These are phyloP conservation scores for Aegotheles bennettii DNA, from an alignment of 2,113 vertebrate genomes.

Conservation along the genomic window DNA sequence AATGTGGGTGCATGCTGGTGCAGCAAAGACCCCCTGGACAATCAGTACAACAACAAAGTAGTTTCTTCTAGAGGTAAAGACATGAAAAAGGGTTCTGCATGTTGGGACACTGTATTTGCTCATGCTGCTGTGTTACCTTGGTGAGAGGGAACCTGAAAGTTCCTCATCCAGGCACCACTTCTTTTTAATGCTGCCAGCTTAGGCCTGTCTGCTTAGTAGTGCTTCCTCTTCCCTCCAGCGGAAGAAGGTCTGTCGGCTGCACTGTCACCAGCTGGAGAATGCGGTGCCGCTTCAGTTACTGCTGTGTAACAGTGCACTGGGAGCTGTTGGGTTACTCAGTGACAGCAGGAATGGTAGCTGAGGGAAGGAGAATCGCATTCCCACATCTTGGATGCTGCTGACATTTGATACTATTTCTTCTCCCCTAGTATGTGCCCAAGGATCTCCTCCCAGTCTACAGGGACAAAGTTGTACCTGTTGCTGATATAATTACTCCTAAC, in stretches of 20 bases:
- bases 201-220: not conserved
- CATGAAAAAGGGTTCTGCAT: not conserved
- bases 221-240: not conserved
- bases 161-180: not conserved
- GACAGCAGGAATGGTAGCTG: not conserved
- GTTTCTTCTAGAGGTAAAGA: not conserved
- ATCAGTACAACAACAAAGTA: not conserved
- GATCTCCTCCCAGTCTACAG: constrained; percentile 93
- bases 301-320: not conserved
- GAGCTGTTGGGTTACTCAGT: not conserved
- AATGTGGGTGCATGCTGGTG: fast-evolving
- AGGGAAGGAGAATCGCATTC: not conserved
- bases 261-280: not conserved
- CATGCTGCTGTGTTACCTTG: not conserved
- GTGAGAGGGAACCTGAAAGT: not conserved
- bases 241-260: not conserved
- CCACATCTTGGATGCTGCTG: not conserved
- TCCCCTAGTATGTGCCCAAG: constrained; percentile 88
- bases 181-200: not conserved
- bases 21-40: not conserved
- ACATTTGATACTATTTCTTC: not conserved
- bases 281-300: not conserved
- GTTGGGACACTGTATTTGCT: not conserved
- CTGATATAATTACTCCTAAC: constrained; percentile 98
- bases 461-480: constrained; percentile 91